Base-by-base conservation (phyloP, 2,113 vertebrate genomes). In the Anser brachyrhynchus region DNA sequence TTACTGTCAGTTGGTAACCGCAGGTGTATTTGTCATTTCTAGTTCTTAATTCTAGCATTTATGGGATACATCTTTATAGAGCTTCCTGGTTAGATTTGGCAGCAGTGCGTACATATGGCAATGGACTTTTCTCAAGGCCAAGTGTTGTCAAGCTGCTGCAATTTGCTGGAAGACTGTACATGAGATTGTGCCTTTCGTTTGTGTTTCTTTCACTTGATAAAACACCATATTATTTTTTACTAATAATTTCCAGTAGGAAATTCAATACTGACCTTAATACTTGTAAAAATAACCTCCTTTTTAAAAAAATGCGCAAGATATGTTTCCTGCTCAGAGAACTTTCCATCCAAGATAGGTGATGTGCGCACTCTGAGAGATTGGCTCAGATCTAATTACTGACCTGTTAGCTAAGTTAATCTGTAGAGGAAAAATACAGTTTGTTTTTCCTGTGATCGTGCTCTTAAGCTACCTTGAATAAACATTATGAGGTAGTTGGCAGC, bases 341-440 rank as follows among this genome's bases (percentile, higher is more conserved):
- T 93, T 33, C 58, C 18, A 8, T 64, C 58, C 5, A 6, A 22
- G 41, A 2, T 5, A 57, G 58, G 20, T 62, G 62, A 39, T 46
- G 17, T 41, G 64, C 26, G 28, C 25, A 18, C 55, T 64, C 37
- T 16, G 35, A 82, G 51, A 61, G 41, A 11, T 52, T 64, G 65
- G 15, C 52, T 78, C 61, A 23, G 52, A 17, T 76, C 46, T 86
- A 26, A 69, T 89, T 54, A 26, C 43, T 2, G 1, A 51, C 39
- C 74, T 49, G 7, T 55, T 87, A 69, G 14, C 70, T 55, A 14
- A 46, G 35, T 67, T 96, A 57, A 86, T 87, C 61, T 54, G 11
- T 14, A 85, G 55, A 77, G 67, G 55, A 88, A 65, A 37, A 93
- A 87, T 39, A 6, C 79, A 85, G 64, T 83, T 96, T 94, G 55